Evolutionary conservation across 2,888 invertebrate species (phyloP).

Genomic region (Mantis religiosa): DNA sequence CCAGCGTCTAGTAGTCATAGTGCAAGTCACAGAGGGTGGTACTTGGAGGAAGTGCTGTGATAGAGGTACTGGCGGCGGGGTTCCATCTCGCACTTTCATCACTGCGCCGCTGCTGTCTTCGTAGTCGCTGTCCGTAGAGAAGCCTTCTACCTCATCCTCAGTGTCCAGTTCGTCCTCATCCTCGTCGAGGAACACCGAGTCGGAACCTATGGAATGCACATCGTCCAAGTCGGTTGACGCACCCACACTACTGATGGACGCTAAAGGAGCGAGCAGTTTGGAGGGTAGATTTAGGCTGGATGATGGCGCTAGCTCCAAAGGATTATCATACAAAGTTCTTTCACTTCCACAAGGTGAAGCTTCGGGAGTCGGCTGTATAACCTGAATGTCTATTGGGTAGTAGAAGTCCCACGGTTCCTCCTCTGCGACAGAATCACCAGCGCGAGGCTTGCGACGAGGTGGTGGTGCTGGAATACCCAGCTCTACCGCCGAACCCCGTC

Average conservation of each 20-base stretch:
- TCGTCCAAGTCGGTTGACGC: constrained; percentile 59
- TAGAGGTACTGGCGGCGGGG: constrained; percentile 27
- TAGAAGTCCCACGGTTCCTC: constrained; percentile 52
- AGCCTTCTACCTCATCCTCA: constrained; percentile 79
- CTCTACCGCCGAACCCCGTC: constrained; percentile 74
- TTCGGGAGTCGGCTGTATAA: constrained; percentile 77
- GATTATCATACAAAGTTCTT: constrained; percentile 48
- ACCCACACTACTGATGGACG: constrained; percentile 69
- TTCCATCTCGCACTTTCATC: constrained; percentile 18
- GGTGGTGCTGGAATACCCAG: constrained; percentile 64
- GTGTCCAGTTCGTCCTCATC: constrained; percentile 66
- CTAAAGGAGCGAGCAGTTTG: constrained; percentile 69
- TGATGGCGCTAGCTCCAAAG: constrained; percentile 4
- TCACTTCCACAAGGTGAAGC: constrained; percentile 76
- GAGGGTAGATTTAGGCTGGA: constrained; percentile 18
- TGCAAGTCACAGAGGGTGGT: constrained; percentile 2
- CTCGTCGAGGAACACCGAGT: constrained; percentile 75
- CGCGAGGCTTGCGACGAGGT: constrained; percentile 7
- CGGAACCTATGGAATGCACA: constrained; percentile 60
- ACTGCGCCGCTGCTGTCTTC: background rate
- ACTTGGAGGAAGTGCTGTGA: constrained; percentile 23
- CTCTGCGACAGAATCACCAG: constrained; percentile 25
- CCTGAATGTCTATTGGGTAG: constrained; percentile 61
- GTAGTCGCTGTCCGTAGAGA: constrained; percentile 74
- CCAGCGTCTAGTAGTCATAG: background rate